Conservation (phyloP, 2,113 vertebrate species). For the Rhea americana region DNA sequence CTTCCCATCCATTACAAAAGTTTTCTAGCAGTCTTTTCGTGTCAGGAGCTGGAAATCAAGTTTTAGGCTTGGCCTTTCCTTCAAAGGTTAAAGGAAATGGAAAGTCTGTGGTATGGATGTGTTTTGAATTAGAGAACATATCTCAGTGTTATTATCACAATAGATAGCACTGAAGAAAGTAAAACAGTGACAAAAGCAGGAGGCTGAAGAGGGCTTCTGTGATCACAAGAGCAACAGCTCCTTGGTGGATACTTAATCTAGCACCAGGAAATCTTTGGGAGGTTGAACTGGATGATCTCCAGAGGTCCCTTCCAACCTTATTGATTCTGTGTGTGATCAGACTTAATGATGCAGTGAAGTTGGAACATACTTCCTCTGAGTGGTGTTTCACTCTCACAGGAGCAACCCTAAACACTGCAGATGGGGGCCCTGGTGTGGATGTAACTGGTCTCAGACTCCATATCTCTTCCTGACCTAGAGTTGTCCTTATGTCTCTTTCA, state of each 20-base stretch:
- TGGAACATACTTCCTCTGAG: background rate
- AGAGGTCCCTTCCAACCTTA: no score
- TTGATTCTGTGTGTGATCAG: no score
- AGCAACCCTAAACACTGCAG: background rate
- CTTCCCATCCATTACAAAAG: background rate
- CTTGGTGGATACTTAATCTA: background rate
- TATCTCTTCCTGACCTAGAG: background rate
- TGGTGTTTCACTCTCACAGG: background rate
- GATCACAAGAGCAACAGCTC: background rate
- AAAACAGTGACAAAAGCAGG: fast-evolving
- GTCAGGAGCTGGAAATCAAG: background rate
- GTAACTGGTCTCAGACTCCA: background rate
- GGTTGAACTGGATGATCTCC: no score
- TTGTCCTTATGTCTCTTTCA: background rate
- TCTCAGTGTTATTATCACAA: background rate
- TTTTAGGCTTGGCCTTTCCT: background rate
- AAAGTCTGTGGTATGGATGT: background rate
- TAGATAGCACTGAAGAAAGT: background rate
- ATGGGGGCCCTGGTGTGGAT: background rate
- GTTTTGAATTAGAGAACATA: background rate
- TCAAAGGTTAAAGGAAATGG: background rate
- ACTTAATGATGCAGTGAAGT: background rate
- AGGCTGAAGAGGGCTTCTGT: background rate
- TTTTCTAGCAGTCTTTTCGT: background rate
- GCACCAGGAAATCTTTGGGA: no score